Evolutionary conservation across 2,113 vertebrate species (phyloP), one percentile per base, ranked within the genome.

Genomic region (Cisticola juncidis): DNA sequence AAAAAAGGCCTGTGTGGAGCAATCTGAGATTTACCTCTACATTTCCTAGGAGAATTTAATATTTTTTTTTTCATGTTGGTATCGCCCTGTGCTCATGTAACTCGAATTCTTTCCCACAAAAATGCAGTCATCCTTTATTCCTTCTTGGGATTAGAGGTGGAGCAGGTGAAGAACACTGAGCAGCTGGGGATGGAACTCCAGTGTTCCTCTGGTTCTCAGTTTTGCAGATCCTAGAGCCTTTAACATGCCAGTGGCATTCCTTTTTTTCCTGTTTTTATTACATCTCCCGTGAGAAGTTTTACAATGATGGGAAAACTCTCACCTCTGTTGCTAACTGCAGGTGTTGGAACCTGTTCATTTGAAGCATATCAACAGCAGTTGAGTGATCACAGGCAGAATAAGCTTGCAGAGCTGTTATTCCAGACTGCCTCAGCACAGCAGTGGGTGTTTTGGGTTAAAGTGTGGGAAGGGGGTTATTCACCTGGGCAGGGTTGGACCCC

Each of bases 61-160:
- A 28, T 82, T 1, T 44, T 26, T 51, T 47, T 45, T 44, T 44
- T 62, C 3, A 11, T 60, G 31, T 25, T 0, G 1, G 2, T 85
- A 12, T 54, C 6, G 57, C 28, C 14, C 17, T 53, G 12, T 29
- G 38, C 11, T 69, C 15, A 33, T 1, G 2, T 21, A 29, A 50
- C 47, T 81, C 38, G 21, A 1, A 42, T 9, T 81, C 14, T 68
- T 78, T 45, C 15, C 26, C 31, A 45, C 18, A 16, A 51, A 60
- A 76, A 40, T 68, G 14, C 18, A 29, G 48, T 65, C 0, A 2
- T 40, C 72, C 1, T 1, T 74, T 25, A 29, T 60, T 76, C 31
- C 9, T 84, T 31, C 2, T 87, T 61, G 31, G 40, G 20, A 57
- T 82, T 23, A 28, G 17, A 88, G 26, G 7, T 72, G 14, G 47